A percentile compares a stretch with the other conserved stretches of the same genome.
These are phyloP conservation scores for Cuculus canorus DNA, from an alignment of 2,797 vertebrate genomes.

Conservation along the genomic window DNA sequence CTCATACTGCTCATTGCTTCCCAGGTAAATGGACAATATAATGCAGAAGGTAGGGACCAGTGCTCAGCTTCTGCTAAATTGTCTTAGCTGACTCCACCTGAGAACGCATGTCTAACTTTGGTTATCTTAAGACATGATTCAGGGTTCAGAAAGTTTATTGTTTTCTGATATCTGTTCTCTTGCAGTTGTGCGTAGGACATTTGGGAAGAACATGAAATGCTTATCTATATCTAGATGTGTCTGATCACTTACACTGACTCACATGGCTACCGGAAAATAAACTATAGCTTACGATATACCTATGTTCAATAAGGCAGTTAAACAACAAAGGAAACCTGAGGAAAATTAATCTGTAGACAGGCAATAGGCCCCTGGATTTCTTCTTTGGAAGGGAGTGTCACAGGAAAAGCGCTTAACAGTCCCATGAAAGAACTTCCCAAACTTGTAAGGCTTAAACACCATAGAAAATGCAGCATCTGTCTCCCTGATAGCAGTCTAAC, in stretches of 20 bases:
- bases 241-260: constrained; percentile 32
- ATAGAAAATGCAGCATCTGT: not conserved
- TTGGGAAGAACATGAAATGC: not conserved
- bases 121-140: not conserved
- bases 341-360: not conserved
- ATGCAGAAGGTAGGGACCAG: not conserved
- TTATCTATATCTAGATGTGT: not conserved
- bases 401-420: not conserved
- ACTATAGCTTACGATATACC: not conserved
- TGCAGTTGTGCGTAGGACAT: not conserved
- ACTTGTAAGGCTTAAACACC: not conserved
- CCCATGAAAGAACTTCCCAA: not conserved
- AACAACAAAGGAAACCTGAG: not conserved
- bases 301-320: not conserved
- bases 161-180: not conserved
- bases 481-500: not conserved
- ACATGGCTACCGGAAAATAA: constrained; percentile 17
- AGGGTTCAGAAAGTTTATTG: not conserved
- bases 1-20: not conserved
- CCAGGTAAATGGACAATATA: not conserved
- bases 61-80: not conserved
- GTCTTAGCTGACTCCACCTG: not conserved
- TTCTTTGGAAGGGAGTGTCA: not conserved
- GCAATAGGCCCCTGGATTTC: not conserved
- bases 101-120: not conserved